Evolutionary conservation across 2,113 vertebrate species (phyloP).

Genomic region (Crotalus horridus): DNA sequence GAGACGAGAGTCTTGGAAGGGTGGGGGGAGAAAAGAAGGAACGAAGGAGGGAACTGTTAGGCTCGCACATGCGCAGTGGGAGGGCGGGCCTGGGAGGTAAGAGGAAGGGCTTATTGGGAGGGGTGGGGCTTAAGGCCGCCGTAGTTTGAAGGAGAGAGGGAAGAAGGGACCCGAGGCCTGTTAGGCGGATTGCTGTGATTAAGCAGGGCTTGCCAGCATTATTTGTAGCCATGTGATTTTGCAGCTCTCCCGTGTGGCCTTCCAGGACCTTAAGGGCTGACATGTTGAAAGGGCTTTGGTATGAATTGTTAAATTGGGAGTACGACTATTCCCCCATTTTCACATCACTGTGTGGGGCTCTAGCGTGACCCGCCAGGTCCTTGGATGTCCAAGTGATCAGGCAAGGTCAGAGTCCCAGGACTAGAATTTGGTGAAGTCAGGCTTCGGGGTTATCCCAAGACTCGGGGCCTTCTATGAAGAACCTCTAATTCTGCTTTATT

Average conservation of each 20-base stretch:
- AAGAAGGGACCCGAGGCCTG: neutral
- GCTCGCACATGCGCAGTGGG: conserved; percentile 12
- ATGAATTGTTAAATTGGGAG: neutral
- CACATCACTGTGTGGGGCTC: neutral
- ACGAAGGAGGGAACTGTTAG: conserved; percentile 16
- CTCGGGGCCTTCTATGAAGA: neutral
- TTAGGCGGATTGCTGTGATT: neutral
- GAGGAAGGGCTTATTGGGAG: neutral
- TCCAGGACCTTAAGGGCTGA: neutral
- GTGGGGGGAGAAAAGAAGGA: no score
- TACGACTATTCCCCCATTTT: neutral
- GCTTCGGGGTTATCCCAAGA: neutral
- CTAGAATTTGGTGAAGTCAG: neutral
- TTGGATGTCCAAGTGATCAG: neutral
- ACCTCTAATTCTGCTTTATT: neutral
- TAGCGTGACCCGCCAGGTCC: neutral
- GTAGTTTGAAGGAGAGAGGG: neutral
- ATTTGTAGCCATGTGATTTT: neutral
- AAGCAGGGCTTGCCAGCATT: no score
- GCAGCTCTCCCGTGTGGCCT: neutral
- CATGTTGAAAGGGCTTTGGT: neutral
- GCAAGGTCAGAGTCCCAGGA: neutral
- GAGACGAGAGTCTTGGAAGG: neutral
- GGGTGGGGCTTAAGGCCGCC: neutral
- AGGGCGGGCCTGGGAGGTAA: neutral